A percentile compares a stretch with the other conserved stretches of the same genome.
phyloP scores from a whole-genome alignment of 2,888 invertebrate species.

The Drosophila anceps region DNA sequence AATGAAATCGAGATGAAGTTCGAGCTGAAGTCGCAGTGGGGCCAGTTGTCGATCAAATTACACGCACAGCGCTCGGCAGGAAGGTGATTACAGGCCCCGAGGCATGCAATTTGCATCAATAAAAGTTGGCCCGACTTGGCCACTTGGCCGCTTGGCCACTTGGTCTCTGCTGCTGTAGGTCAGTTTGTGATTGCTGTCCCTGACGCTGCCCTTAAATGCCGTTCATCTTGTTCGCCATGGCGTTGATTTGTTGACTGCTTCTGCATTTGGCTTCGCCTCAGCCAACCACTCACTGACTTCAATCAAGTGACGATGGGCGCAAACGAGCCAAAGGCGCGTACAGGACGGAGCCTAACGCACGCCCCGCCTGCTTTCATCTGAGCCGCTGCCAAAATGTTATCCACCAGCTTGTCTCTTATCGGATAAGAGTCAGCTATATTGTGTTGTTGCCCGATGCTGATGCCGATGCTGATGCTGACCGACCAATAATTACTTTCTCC shows the following conservation, averaged over 20 bases:
- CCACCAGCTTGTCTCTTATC: slow-evolving; percentile 54
- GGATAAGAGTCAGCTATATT: slow-evolving; percentile 46
- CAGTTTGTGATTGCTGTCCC: slow-evolving; percentile 58
- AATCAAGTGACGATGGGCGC: slow-evolving; percentile 74
- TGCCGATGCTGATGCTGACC: no score
- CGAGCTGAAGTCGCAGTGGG: slow-evolving; percentile 21
- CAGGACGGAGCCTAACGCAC: slow-evolving; percentile 53
- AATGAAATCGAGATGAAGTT: slow-evolving; percentile 19
- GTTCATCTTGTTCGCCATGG: slow-evolving; percentile 56
- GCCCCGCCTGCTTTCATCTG: slow-evolving; percentile 67
- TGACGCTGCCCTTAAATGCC: slow-evolving; percentile 45
- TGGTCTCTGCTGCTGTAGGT: slow-evolving; percentile 66
- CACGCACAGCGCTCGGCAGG: slow-evolving; percentile 67
- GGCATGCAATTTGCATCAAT: slow-evolving; percentile 80
- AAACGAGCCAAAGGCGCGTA: slow-evolving; percentile 53
- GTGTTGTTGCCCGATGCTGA: slow-evolving; percentile 37
- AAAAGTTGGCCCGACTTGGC: slow-evolving; percentile 60
- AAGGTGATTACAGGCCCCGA: slow-evolving; percentile 71
- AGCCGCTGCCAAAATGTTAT: slow-evolving; percentile 48
- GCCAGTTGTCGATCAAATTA: slow-evolving; percentile 76
- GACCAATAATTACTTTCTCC: slow-evolving; percentile 77
- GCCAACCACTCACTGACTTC: slow-evolving; percentile 52
- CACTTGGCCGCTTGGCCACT: slow-evolving; percentile 10
- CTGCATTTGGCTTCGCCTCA: slow-evolving; percentile 58
- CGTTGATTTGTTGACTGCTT: slow-evolving; percentile 77